Evolutionary conservation across 2,113 vertebrate species (phyloP), one percentile per base, ranked within the genome.

Genomic region (Microcebus lehilahytsara): DNA sequence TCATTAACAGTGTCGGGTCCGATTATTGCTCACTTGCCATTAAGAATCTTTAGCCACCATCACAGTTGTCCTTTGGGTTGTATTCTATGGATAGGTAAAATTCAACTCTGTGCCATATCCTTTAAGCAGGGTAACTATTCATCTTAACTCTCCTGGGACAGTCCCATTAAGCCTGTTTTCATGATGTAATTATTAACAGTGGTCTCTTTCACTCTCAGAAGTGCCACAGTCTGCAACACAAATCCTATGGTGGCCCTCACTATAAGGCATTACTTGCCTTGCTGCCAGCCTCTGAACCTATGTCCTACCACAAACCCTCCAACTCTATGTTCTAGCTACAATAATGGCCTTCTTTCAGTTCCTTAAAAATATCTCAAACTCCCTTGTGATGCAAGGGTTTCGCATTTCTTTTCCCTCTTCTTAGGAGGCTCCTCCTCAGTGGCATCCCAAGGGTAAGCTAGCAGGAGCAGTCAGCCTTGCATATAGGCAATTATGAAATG

Each of bases 341-440:
- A 34, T 49, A 62, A 95, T 27, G 30, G 34, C 46, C 22, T 83
- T 80, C 17, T 89, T 85, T 77, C 19, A 34, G 19, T 77, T 91
- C 60, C 81, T 93, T 77, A 86, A 58, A 86, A 58, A 86, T 53
- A 34, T 95, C 37, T 90, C 66, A 87, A 87, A 86, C 6, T 75
- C 75, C 27, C 9, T 27, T 79, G 49, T 60, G 42, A 85, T 37
- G 20, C 22, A 90, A 93, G 20, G 34, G 9, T 14, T 80, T 89
- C 67, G 58, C 13, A 67, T n/a, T 83, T 93, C 79, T 81, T 23
- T 34, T 90, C 30, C 58, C 23, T 80, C 66, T 85, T 93, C 12
- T 23, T 51, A 42, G 16, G 14, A 85, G 19, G 37, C 27, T 79
- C 19, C 40, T 87, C 56, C 42, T 87, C 49, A 58, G 34, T 71